These are phyloP conservation scores for Temnothorax curvispinosus DNA, from an alignment of 1,140 invertebrate genomes.

Conservation along the genomic window DNA sequence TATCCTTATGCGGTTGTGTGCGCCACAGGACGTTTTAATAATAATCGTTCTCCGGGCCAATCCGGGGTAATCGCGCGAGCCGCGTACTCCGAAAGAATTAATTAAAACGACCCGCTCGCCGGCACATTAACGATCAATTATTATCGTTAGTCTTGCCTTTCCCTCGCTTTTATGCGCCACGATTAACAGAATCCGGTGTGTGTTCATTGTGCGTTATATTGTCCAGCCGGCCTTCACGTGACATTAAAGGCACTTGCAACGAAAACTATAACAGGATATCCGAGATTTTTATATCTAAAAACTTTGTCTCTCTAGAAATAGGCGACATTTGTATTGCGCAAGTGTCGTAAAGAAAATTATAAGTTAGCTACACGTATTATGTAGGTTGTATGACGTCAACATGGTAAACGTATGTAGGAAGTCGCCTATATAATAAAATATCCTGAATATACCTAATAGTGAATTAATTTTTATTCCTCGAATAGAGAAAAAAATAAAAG, in stretches of 20 bases:
- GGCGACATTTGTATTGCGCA: background rate
- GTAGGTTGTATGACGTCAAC: background rate
- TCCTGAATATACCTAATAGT: background rate
- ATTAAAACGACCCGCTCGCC: slow-evolving; percentile 17
- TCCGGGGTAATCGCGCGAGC: slow-evolving; percentile 1
- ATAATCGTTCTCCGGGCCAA: slow-evolving; percentile 38
- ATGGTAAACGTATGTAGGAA: background rate
- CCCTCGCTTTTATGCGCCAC: background rate
- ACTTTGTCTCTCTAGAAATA: slow-evolving; percentile 8
- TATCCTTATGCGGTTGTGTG: slow-evolving; percentile 18
- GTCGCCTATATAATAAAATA: background rate
- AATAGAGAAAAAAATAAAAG: background rate
- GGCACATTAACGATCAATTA: slow-evolving; percentile 47
- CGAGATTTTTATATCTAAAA: slow-evolving; percentile 34
- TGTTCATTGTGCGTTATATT: background rate
- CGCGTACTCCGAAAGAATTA: slow-evolving; percentile 39
- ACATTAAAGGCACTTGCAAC: background rate
- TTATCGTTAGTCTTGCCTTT: slow-evolving; percentile 12
- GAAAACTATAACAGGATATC: slow-evolving; percentile 56
- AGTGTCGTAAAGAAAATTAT: slow-evolving; percentile 33
- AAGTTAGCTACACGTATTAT: background rate
- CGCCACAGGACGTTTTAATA: slow-evolving; percentile 49
- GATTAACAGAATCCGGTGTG: slow-evolving; percentile 23
- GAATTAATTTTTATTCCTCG: background rate
- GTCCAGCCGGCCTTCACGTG: slow-evolving; percentile 23